Percentiles rank a stretch among this genome's conserved stretches.
phyloP scores from a whole-genome alignment of 1,140 invertebrate genomes.

The Drosophila watanabei region DNA sequence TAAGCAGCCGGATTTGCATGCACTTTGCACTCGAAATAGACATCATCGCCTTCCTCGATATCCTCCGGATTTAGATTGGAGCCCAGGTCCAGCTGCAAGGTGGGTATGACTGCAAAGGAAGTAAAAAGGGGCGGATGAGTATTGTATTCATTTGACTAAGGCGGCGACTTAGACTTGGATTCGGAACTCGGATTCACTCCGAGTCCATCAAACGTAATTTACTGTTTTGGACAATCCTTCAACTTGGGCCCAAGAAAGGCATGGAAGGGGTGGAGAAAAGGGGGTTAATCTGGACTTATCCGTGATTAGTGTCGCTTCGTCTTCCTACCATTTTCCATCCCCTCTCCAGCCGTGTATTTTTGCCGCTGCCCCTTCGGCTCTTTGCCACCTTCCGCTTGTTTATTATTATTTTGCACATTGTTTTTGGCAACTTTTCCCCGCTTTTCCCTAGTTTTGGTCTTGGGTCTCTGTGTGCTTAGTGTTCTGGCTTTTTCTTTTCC shows the following conservation, averaged over 20 bases:
- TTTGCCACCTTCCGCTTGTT: slow-evolving; percentile 48
- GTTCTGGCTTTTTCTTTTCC: slow-evolving; percentile 27
- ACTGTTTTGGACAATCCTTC: slow-evolving; percentile 45
- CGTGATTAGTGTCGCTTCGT: slow-evolving; percentile 78
- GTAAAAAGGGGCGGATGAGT: slow-evolving; percentile 26
- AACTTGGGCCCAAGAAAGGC: slow-evolving; percentile 20
- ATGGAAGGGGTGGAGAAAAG: slow-evolving; percentile 45
- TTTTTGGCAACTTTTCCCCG: slow-evolving; percentile 46
- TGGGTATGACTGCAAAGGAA: slow-evolving; percentile 90
- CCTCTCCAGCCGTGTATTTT: slow-evolving; percentile 9
- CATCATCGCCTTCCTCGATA: slow-evolving; percentile 95
- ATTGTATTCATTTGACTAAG: slow-evolving; percentile 41
- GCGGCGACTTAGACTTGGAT: slow-evolving; percentile 34
- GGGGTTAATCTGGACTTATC: slow-evolving; percentile 82
- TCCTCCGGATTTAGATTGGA: slow-evolving; percentile 94
- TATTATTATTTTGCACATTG: slow-evolving; percentile 71
- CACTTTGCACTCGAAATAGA: slow-evolving; percentile 95
- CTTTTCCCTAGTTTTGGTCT: slow-evolving; percentile 29
- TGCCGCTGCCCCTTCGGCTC: slow-evolving; percentile 7
- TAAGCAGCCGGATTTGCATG: slow-evolving; percentile 94
- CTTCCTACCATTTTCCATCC: slow-evolving; percentile 15
- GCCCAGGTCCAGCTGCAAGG: slow-evolving; percentile 90
- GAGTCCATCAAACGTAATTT: slow-evolving; percentile 65
- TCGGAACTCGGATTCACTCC: slow-evolving; percentile 15
- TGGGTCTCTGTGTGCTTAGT: slow-evolving; percentile 24